Percentiles rank a stretch among this genome's conserved stretches.
Conservation (phyloP, 2,888 invertebrate genomes). For the Meganola albula region DNA sequence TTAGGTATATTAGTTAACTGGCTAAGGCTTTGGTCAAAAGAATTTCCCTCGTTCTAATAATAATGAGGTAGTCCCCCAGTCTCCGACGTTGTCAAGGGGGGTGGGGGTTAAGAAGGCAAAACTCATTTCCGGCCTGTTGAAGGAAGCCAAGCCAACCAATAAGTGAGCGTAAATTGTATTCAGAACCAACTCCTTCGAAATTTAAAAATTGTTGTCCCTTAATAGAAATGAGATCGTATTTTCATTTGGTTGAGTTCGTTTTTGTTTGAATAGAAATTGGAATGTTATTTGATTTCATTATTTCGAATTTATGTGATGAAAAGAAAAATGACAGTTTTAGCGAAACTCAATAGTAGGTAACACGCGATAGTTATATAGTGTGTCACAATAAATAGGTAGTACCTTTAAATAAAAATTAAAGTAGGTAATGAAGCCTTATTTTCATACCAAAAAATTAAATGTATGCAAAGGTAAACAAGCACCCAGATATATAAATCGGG, state of each 20-base stretch:
- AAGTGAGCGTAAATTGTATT: conserved; percentile 60
- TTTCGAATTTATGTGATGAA: too few relatives aligned
- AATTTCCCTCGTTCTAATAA: conserved; percentile 54
- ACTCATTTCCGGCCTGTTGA: conserved; percentile 70
- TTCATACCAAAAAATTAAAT: too few relatives aligned
- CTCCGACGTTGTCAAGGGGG: conserved; percentile 30
- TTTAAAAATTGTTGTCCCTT: conserved; percentile 47
- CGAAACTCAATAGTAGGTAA: too few relatives aligned
- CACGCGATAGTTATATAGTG: too few relatives aligned
- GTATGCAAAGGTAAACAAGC: too few relatives aligned
- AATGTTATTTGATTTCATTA: not conserved
- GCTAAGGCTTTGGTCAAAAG: conserved; percentile 35
- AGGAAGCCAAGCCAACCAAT: conserved; percentile 64
- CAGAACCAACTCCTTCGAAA: conserved; percentile 48
- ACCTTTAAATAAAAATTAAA: too few relatives aligned
- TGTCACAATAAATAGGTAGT: too few relatives aligned
- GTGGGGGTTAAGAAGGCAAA: conserved; percentile 36
- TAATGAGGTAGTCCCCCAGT: conserved; percentile 52
- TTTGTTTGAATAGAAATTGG: not conserved
- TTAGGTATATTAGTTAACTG: not conserved
- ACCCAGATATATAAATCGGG: too few relatives aligned
- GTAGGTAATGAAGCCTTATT: too few relatives aligned
- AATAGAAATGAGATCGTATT: too few relatives aligned
- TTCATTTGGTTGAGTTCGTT: not conserved
- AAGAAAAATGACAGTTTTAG: too few relatives aligned